Percentiles rank a stretch among this genome's conserved stretches.
phyloP scores from a whole-genome alignment of 2,113 vertebrate species.

The Collichthys lucidus region DNA sequence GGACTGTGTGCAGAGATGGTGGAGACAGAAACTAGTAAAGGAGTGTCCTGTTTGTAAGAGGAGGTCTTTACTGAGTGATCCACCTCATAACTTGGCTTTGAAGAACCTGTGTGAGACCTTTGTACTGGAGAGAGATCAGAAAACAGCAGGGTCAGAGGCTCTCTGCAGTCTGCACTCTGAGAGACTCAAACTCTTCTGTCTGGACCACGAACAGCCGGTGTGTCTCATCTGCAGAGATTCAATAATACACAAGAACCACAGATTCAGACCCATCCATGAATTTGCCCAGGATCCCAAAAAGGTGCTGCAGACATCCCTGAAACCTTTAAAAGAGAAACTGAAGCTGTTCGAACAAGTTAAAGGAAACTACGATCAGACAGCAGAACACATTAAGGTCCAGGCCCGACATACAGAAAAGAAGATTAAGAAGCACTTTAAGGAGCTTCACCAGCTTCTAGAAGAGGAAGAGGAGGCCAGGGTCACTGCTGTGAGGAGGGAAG shows the following conservation, averaged over 20 bases:
- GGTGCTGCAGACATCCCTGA: background rate
- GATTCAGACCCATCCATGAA: background rate
- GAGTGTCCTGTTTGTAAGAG: background rate
- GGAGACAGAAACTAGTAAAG: background rate
- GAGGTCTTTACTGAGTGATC: background rate
- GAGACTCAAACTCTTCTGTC: slow-evolving; percentile 21
- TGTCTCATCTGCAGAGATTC: background rate
- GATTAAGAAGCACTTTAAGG: slow-evolving; percentile 5
- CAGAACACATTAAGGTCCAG: slow-evolving; percentile 3
- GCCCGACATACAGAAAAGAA: background rate
- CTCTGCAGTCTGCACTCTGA: slow-evolving; percentile 25
- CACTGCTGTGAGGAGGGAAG: background rate
- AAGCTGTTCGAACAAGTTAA: background rate
- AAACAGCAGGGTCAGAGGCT: background rate
- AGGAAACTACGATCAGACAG: background rate
- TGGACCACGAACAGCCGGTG: slow-evolving; percentile 7
- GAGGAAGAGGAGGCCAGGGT: slow-evolving; percentile 13
- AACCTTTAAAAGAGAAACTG: background rate
- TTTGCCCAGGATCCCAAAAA: background rate
- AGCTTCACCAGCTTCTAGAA: slow-evolving; percentile 3
- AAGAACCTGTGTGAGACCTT: slow-evolving; percentile 25
- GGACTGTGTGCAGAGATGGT: slow-evolving; percentile 23
- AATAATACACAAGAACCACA: background rate
- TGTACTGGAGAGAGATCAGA: background rate
- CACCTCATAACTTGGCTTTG: background rate